Conservation (phyloP, 2,797 vertebrate genomes). For the Phrynocephalus guinanensis region DNA sequence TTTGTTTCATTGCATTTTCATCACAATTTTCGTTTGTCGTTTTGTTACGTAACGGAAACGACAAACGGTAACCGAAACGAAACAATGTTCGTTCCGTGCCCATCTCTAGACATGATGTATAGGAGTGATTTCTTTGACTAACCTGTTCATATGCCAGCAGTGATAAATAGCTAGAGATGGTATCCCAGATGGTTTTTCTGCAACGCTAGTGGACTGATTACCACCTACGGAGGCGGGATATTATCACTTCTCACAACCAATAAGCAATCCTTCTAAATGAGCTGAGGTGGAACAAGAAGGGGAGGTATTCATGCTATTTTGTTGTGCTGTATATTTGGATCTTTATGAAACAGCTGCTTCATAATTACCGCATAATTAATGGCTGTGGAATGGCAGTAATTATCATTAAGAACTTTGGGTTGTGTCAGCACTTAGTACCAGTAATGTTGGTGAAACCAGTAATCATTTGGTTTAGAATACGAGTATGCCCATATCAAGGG, state of each 20-base stretch:
- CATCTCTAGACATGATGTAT: too few species aligned
- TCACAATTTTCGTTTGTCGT: too few species aligned
- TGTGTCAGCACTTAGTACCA: constrained; percentile 11
- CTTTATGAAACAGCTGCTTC: neutral
- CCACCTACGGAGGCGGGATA: neutral
- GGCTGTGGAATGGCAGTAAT: constrained; percentile 6
- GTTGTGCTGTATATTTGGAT: neutral
- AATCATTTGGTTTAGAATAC: neutral
- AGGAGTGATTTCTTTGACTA: neutral
- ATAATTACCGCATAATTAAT: constrained; percentile 4
- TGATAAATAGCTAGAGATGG: neutral
- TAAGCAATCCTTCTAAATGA: neutral
- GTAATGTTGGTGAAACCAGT: neutral
- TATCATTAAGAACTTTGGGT: constrained; percentile 17
- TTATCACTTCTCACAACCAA: neutral
- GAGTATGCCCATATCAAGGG: neutral
- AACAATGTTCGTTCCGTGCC: too few species aligned
- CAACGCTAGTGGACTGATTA: neutral
- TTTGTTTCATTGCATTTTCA: too few species aligned
- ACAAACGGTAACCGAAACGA: too few species aligned
- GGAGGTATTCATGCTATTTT: neutral
- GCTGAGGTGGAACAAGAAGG: too few species aligned
- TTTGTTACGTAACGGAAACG: too few species aligned
- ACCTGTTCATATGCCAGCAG: neutral
- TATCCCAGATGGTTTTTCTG: neutral